Conservation (phyloP, 2,113 vertebrate species). For the Hippocampus comes region DNA sequence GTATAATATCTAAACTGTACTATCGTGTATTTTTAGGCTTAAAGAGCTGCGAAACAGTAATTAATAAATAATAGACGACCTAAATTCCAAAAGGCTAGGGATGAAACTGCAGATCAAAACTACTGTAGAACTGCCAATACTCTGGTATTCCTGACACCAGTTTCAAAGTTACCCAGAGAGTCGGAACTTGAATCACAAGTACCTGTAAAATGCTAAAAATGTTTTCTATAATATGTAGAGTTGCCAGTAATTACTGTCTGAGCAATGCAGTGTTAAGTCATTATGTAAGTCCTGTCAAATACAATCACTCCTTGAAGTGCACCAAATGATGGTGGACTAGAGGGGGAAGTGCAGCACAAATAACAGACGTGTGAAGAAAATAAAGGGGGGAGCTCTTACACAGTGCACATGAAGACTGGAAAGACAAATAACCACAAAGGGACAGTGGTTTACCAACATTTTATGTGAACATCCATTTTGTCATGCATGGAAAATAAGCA, state of each 20-base stretch:
- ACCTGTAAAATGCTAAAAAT: slow-evolving; percentile 32
- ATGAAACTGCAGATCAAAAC: slow-evolving; percentile 53
- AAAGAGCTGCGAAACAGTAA: slow-evolving; percentile 58
- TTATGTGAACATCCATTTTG: not conserved
- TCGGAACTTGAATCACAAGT: slow-evolving; percentile 55
- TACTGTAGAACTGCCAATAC: slow-evolving; percentile 36
- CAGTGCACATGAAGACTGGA: not conserved
- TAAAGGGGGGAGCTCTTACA: not conserved
- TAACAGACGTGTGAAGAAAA: slow-evolving; percentile 30
- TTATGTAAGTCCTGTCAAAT: slow-evolving; percentile 58
- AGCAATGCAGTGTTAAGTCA: slow-evolving; percentile 35
- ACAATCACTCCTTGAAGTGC: slow-evolving; percentile 33
- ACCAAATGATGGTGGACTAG: slow-evolving; percentile 14
- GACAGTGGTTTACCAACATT: too few species aligned
- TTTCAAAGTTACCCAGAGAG: slow-evolving; percentile 38
- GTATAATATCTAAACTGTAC: slow-evolving; percentile 24
- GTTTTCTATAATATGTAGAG: slow-evolving; percentile 48
- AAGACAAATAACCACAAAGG: not conserved
- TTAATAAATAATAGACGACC: slow-evolving; percentile 72
- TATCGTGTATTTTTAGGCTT: slow-evolving; percentile 24
- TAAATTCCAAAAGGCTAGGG: slow-evolving; percentile 62
- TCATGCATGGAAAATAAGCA: not conserved
- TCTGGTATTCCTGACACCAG: slow-evolving; percentile 46
- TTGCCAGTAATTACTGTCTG: slow-evolving; percentile 42
- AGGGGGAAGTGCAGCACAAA: slow-evolving; percentile 24